A percentile compares a stretch with the other conserved stretches of the same genome.
phyloP scores from a whole-genome alignment of 2,797 vertebrate species.

The Paratrypauchen microcephalus region DNA sequence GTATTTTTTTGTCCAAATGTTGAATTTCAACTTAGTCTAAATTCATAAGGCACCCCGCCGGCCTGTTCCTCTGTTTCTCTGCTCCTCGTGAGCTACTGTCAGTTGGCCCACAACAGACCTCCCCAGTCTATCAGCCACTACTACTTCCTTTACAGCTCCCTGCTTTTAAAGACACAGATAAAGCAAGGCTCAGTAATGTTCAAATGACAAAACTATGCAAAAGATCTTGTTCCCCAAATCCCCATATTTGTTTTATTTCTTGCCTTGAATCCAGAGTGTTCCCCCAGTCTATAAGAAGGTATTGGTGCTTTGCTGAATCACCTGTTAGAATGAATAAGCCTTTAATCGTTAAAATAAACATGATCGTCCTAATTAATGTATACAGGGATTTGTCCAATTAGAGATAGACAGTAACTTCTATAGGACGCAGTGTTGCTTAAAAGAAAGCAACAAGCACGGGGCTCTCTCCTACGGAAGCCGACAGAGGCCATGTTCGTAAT shows the following conservation, averaged over 20 bases:
- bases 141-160: slow-evolving; percentile 71
- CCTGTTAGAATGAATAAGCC: slow-evolving; percentile 72
- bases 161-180: slow-evolving; percentile 72
- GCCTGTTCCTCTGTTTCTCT: slow-evolving; percentile 61
- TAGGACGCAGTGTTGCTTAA: slow-evolving; percentile 47
- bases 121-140: slow-evolving; percentile 65
- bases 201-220: slow-evolving; percentile 59
- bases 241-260: slow-evolving; percentile 64
- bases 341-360: slow-evolving; percentile 79
- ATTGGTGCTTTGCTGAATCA: slow-evolving; percentile 62
- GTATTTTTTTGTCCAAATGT: slow-evolving; percentile 58
- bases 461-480: no score
- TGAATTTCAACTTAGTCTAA: slow-evolving; percentile 76
- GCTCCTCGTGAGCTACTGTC: slow-evolving; percentile 66
- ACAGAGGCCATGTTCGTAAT: no score
- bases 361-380: slow-evolving; percentile 74
- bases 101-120: slow-evolving; percentile 73
- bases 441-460: slow-evolving; percentile 6
- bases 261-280: slow-evolving; percentile 51
- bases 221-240: slow-evolving; percentile 54
- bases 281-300: slow-evolving; percentile 47
- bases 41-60: slow-evolving; percentile 77
- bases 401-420: slow-evolving; percentile 59
- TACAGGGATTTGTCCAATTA: slow-evolving; percentile 73
- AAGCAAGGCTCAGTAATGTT: slow-evolving; percentile 73